Evolutionary conservation across 2,888 invertebrate genomes (phyloP).

Genomic region (Drosophila flavopinicola): DNA sequence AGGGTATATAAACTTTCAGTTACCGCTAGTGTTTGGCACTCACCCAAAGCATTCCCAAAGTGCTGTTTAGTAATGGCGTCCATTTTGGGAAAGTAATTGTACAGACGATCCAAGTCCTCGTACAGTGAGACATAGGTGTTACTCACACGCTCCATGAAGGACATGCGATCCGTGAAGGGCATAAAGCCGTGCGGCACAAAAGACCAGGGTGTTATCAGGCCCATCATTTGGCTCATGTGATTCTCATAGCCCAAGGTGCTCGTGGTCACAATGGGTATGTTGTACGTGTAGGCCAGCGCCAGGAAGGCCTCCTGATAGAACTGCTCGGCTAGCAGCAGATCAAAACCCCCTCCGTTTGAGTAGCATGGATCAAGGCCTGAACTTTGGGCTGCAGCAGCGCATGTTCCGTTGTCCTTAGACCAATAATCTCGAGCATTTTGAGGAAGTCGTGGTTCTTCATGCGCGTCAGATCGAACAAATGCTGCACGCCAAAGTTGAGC

Average conservation of each 20-base stretch:
- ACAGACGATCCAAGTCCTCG: conserved; percentile 78
- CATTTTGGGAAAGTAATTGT: conserved; percentile 82
- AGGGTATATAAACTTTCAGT: neutral
- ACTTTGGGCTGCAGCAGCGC: conserved; percentile 81
- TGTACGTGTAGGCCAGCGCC: conserved; percentile 83
- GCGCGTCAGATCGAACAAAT: conserved; percentile 78
- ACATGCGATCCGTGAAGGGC: conserved; percentile 85
- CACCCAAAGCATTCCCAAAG: conserved; percentile 77
- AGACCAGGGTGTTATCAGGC: conserved; percentile 85
- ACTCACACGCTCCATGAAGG: conserved; percentile 85
- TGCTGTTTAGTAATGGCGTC: conserved; percentile 79
- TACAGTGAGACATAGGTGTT: conserved; percentile 84
- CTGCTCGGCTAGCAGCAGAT: conserved; percentile 84
- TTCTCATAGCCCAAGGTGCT: conserved; percentile 84
- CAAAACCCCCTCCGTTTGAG: conserved; percentile 73
- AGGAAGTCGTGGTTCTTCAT: conserved; percentile 71
- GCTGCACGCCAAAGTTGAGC: conserved; percentile 69
- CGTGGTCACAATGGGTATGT: conserved; percentile 83
- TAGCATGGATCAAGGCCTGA: conserved; percentile 77
- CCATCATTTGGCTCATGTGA: conserved; percentile 85
- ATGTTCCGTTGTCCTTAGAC: conserved; percentile 78
- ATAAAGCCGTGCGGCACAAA: conserved; percentile 85
- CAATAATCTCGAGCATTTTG: conserved; percentile 80
- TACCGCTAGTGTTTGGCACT: too few species aligned
- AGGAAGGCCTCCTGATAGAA: conserved; percentile 85